phyloP scores from a whole-genome alignment of 2,797 vertebrate species.

The Neostethus bicornis region DNA sequence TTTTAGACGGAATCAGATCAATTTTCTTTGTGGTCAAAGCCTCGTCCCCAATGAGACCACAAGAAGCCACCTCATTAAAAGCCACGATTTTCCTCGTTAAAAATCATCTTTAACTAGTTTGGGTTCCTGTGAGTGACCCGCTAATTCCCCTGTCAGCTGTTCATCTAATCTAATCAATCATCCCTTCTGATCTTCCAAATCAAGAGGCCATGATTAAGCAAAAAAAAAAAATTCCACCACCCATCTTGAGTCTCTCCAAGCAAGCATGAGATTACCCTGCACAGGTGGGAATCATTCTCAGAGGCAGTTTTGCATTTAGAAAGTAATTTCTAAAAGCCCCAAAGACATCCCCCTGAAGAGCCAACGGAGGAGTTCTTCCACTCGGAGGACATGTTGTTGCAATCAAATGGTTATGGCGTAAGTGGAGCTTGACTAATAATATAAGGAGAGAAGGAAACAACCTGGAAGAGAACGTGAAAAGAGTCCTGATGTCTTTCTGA shows the following conservation, averaged over 20 bases:
- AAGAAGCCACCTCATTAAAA: conserved; percentile 30
- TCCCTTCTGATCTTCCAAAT: conserved; percentile 11
- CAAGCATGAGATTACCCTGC: conserved; percentile 25
- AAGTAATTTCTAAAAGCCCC: conserved; percentile 62
- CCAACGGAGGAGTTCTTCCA: conserved; percentile 53
- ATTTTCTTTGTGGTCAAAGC: conserved; percentile 59
- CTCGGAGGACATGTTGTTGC: conserved; percentile 73
- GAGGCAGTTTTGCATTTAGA: conserved; percentile 71
- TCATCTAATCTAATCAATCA: conserved; percentile 46
- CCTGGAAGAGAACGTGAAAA: conserved; percentile 53
- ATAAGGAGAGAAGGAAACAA: conserved; percentile 72
- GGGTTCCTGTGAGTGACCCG: no score
- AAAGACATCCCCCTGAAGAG: conserved; percentile 51
- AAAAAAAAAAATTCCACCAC: conserved; percentile 26
- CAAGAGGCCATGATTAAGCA: conserved; percentile 21
- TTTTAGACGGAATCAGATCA: no score
- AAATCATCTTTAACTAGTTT: no score
- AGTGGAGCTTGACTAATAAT: conserved; percentile 77
- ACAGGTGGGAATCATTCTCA: conserved; percentile 81
- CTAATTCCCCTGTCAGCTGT: conserved; percentile 19
- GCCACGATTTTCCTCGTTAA: no score
- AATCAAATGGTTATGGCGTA: conserved; percentile 74
- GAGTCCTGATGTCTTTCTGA: conserved; percentile 41
- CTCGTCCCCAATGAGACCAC: conserved; percentile 60
- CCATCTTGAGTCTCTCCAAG: conserved; percentile 41